phyloP scores from a whole-genome alignment of 2,797 vertebrate species.

The Sebastes matsubarae region DNA sequence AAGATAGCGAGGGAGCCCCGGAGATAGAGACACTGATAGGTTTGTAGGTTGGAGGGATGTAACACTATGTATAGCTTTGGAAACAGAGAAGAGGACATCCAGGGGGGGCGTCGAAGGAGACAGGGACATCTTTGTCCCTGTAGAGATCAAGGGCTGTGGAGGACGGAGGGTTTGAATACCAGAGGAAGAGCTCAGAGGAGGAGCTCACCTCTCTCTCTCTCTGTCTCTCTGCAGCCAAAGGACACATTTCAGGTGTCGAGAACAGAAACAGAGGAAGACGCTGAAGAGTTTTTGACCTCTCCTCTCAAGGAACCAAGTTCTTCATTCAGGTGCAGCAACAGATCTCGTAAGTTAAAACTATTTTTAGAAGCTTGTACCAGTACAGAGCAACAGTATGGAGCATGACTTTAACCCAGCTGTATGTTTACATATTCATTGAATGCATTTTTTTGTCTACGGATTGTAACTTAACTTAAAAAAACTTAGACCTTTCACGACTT shows the following conservation, averaged over 20 bases:
- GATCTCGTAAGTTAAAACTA: background rate
- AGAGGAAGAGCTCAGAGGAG: background rate
- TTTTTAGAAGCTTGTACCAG: background rate
- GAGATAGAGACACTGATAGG: background rate
- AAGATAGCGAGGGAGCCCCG: constrained; percentile 8
- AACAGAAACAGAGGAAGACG: background rate
- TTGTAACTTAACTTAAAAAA: no score
- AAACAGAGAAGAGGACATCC: constrained; percentile 46
- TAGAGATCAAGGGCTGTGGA: background rate
- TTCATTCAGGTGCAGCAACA: background rate
- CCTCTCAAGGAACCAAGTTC: background rate
- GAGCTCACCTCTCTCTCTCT: background rate
- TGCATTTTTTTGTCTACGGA: background rate
- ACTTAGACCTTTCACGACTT: no score
- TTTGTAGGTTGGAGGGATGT: background rate
- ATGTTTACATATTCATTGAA: background rate
- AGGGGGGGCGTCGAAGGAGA: background rate
- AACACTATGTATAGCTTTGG: constrained; percentile 57
- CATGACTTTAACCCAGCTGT: background rate
- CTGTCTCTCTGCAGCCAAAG: background rate
- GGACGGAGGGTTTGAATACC: constrained; percentile 19
- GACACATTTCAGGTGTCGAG: background rate
- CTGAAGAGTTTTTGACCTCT: background rate
- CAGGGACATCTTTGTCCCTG: background rate
- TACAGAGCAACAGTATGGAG: background rate